Base-by-base conservation (phyloP, 2,888 invertebrate genomes). In the Diogma glabrata region DNA sequence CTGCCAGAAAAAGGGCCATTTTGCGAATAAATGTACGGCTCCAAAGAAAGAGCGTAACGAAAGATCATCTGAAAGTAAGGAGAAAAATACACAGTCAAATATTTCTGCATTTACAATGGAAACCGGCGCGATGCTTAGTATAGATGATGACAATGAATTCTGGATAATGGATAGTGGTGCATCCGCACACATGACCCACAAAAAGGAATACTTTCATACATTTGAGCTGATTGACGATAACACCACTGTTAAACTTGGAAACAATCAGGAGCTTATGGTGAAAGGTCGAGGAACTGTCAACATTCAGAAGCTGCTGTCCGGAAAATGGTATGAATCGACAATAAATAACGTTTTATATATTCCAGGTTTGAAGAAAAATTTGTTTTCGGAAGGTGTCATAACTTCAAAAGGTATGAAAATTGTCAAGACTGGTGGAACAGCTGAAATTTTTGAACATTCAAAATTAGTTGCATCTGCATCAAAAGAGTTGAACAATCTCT, bases 71-170 rank as follows among this genome's bases (percentile, higher is more conserved):
- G 38, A 38, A 14, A 19, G 20, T 19, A n/a, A n/a, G n/a, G n/a
- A n/a, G n/a, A 43, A 43, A 43, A 19, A 43, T 43, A 22, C 20
- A 7, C 43, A 43, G 12, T 40, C 40, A 40, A 40, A 40, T 40
- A 20, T 40, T 20, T 20, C 40, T 20, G 40, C 40, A 40, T 40
- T 38, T 38, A 19, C 38, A 19, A 36, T n/a, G 14, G 3, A 16
- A 16, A 17, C 14, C 14, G 14, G 17, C 19, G 20, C 9, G 9
- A 19, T 19, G 19, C 20, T 19, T 19, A 38, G 19, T 4, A 38
- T 38, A 10, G 19, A 38, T 12, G 38, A 17, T 20, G 33, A 33
- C 14, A n/a, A n/a, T n/a, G n/a, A n/a, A n/a, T n/a, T n/a, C n/a
- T 33, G 33, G 33, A 33, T 33, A 10, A 33, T 33, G 10, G 33